A percentile compares a stretch with the other conserved stretches of the same genome.
Evolutionary conservation across 2,113 vertebrate genomes (phyloP).

Genomic region (Ceratotherium simum): DNA sequence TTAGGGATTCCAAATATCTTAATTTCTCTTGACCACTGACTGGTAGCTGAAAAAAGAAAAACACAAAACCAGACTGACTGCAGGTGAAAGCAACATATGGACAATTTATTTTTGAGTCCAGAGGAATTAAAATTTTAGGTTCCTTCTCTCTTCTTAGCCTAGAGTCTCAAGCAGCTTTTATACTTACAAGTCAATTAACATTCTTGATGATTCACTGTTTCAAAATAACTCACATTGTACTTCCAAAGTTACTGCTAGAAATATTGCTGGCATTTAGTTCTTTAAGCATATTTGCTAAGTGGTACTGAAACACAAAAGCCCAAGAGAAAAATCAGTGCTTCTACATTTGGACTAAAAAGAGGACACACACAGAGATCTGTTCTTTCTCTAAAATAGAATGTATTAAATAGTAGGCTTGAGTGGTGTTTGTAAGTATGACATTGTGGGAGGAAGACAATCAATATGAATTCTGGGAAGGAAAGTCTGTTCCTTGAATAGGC

Average conservation of each 20-base stretch:
- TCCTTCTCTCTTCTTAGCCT: slow-evolving; percentile 55
- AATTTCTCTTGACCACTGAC: slow-evolving; percentile 9
- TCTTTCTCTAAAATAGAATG: slow-evolving; percentile 70
- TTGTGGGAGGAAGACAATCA: slow-evolving; percentile 64
- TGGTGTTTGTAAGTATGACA: slow-evolving; percentile 63
- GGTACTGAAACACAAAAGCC: slow-evolving; percentile 80
- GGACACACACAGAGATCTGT: slow-evolving; percentile 77
- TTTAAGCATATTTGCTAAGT: slow-evolving; percentile 80
- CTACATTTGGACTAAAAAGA: slow-evolving; percentile 76
- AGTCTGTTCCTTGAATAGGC: slow-evolving; percentile 41
- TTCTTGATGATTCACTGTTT: slow-evolving; percentile 84
- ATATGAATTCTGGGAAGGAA: slow-evolving; percentile 54
- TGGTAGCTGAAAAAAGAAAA: slow-evolving; percentile 37
- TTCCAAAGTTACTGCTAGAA: slow-evolving; percentile 76
- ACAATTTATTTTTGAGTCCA: slow-evolving; percentile 63
- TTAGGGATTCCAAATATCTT: neutral
- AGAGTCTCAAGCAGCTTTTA: slow-evolving; percentile 66
- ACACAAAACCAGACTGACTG: neutral
- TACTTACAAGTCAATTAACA: slow-evolving; percentile 78
- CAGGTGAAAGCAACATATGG: slow-evolving; percentile 42
- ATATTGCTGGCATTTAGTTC: slow-evolving; percentile 73
- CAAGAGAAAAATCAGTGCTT: slow-evolving; percentile 72
- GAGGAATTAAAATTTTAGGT: slow-evolving; percentile 66
- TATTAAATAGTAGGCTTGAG: slow-evolving; percentile 57
- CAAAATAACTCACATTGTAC: slow-evolving; percentile 83